Conservation (phyloP, 2,797 vertebrate species). For the Gymnocypris eckloni region DNA sequence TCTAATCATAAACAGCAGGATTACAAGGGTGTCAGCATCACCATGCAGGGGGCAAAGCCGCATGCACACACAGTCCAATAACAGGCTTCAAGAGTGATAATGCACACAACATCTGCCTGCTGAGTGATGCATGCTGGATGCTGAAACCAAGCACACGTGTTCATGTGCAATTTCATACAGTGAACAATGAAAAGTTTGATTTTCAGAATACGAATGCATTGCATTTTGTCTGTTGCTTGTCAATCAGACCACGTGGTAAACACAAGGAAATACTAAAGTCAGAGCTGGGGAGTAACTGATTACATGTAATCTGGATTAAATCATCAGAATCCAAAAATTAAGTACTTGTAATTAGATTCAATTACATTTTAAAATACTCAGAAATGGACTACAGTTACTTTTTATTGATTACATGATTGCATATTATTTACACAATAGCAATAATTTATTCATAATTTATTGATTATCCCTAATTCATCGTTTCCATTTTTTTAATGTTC, state of each 20-base stretch:
- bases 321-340: background rate
- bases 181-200: background rate
- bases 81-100: conserved; percentile 44
- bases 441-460: too few species aligned
- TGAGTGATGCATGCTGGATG: conserved; percentile 47
- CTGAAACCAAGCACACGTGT: conserved; percentile 10
- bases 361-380: background rate
- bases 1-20: conserved; percentile 79
- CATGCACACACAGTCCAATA: conserved; percentile 49
- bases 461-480: background rate
- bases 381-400: background rate
- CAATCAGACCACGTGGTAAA: background rate
- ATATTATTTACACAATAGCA: background rate
- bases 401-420: background rate
- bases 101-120: conserved; percentile 51
- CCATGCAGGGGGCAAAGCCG: conserved; percentile 61
- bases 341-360: background rate
- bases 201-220: background rate
- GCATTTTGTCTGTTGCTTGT: background rate
- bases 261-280: background rate
- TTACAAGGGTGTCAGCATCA: conserved; percentile 80
- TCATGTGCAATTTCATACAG: background rate
- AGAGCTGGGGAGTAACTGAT: background rate
- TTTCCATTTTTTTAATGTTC: background rate
- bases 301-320: background rate